phyloP scores from a whole-genome alignment of 2,797 vertebrate genomes.

The Thaleichthys pacificus region DNA sequence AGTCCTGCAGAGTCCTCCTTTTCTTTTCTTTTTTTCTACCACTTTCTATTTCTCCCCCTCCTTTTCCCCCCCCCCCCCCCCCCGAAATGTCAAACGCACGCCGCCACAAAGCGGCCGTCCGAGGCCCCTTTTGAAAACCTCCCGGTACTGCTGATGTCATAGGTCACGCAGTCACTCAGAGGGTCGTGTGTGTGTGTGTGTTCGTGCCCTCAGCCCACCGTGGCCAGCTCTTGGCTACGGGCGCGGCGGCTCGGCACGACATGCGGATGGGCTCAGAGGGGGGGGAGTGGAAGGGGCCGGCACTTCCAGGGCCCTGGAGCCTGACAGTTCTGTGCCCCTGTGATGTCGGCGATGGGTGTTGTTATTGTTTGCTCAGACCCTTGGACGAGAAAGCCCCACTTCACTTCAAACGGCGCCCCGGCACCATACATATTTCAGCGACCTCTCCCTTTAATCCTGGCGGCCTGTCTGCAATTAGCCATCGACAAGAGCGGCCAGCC shows the following conservation, averaged over 20 bases:
- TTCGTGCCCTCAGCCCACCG: constrained; percentile 59
- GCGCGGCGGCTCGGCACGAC: constrained; percentile 47
- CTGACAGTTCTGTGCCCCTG: constrained; percentile 36
- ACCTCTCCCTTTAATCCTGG: constrained; percentile 67
- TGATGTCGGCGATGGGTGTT: constrained; percentile 46
- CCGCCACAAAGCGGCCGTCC: constrained; percentile 56
- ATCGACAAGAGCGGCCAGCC: constrained; percentile 41
- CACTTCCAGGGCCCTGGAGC: constrained; percentile 23
- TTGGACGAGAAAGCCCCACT: constrained; percentile 57
- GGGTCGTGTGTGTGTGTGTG: constrained; percentile 66
- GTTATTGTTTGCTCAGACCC: constrained; percentile 47
- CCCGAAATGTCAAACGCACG: constrained; percentile 64
- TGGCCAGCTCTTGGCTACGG: constrained; percentile 40
- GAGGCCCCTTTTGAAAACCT: constrained; percentile 62
- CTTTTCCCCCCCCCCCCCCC: constrained; percentile 40
- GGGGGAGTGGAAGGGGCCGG: constrained; percentile 46
- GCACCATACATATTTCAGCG: constrained; percentile 69
- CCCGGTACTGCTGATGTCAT: constrained; percentile 69
- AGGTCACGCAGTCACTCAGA: constrained; percentile 69
- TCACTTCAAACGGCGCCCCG: constrained; percentile 68
- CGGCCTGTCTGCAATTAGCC: constrained; percentile 68
- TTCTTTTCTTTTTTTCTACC: neutral
- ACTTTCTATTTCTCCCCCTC: constrained; percentile 17
- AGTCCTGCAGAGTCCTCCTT: constrained; percentile 47
- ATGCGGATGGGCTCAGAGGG: constrained; percentile 37